Percentiles rank a stretch among this genome's conserved stretches.
These are phyloP conservation scores for Syrista parreyssii DNA, from an alignment of 2,888 invertebrate species.

Conservation along the genomic window DNA sequence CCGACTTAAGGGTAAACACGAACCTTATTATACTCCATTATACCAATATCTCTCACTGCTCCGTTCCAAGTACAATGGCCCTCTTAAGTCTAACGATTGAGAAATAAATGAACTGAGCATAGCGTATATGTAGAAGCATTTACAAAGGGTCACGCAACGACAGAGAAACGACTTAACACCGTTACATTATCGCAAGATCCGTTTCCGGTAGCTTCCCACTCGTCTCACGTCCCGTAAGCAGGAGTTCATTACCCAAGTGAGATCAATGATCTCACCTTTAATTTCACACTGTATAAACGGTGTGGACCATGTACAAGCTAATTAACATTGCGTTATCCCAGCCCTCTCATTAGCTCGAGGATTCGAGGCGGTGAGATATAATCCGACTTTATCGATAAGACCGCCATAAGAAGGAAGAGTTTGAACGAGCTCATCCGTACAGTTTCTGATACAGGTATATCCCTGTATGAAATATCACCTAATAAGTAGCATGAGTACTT, in stretches of 20 bases:
- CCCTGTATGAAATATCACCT: background rate
- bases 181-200: constrained; percentile 53
- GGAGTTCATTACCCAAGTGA: constrained; percentile 43
- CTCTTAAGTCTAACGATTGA: background rate
- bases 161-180: constrained; percentile 46
- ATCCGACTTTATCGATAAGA: background rate
- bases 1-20: background rate
- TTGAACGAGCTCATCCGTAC: background rate
- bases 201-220: constrained; percentile 39
- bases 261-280: constrained; percentile 44
- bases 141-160: constrained; percentile 39
- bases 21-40: background rate
- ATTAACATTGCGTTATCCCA: constrained; percentile 38
- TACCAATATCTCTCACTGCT: background rate
- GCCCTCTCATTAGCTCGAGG: constrained; percentile 28
- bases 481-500: background rate
- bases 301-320: constrained; percentile 28
- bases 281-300: constrained; percentile 47
- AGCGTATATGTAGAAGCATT: background rate
- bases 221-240: constrained; percentile 16
- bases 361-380: background rate
- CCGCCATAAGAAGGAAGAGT: background rate
- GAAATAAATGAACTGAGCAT: background rate
- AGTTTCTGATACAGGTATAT: background rate
- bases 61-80: background rate